A percentile compares a stretch with the other conserved stretches of the same genome.
Conservation (phyloP, 2,113 vertebrate genomes). For the Alosa alosa region DNA sequence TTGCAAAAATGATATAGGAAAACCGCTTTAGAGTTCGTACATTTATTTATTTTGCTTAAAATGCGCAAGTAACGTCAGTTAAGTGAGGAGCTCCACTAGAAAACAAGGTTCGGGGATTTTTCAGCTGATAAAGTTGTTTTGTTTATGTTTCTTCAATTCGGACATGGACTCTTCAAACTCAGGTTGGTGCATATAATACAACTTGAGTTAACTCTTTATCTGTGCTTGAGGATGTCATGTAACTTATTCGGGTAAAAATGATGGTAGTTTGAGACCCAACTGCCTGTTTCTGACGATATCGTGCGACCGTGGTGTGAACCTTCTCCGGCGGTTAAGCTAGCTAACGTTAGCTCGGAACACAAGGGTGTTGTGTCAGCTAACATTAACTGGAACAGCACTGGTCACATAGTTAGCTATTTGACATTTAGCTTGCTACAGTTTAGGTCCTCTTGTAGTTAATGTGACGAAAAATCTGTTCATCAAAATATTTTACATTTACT, state of each 20-base stretch:
- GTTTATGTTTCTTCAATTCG: slow-evolving; percentile 32
- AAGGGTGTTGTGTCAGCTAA: slow-evolving; percentile 34
- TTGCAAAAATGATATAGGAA: background rate
- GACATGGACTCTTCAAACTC: slow-evolving; percentile 42
- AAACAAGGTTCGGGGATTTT: slow-evolving; percentile 44
- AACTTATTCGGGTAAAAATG: background rate
- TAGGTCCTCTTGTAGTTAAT: background rate
- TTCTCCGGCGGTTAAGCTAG: background rate
- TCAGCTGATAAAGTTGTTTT: slow-evolving; percentile 33
- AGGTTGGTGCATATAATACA: slow-evolving; percentile 26
- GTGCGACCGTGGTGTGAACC: slow-evolving; percentile 12
- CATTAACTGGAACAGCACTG: background rate
- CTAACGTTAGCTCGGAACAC: slow-evolving; percentile 37
- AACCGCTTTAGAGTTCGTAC: background rate
- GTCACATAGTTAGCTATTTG: background rate
- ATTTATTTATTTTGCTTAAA: background rate
- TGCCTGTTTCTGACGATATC: slow-evolving; percentile 6
- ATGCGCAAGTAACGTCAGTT: background rate
- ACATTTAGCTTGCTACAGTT: background rate
- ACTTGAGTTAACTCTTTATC: background rate
- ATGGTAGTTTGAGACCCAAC: background rate
- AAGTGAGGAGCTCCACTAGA: background rate
- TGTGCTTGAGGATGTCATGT: background rate
- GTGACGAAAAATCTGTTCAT: background rate
- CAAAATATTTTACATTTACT: background rate